Base-by-base conservation (phyloP, 2,113 vertebrate genomes). In the Alexandromys fortis region DNA sequence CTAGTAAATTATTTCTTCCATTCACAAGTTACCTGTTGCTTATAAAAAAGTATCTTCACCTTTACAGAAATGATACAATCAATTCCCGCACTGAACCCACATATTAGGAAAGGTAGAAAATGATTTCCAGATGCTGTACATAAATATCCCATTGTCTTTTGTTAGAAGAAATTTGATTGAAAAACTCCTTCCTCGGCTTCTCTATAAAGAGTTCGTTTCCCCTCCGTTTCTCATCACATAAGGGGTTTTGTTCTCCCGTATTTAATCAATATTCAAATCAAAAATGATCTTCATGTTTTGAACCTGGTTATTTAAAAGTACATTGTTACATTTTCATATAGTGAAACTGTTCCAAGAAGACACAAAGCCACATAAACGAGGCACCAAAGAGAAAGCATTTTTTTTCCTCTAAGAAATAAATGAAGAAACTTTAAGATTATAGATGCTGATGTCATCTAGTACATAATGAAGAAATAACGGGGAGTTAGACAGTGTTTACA, bases 1-100 rank as follows among this genome's bases (percentile, higher is more conserved):
- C 98, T 98, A 98, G 97, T 98, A 98, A 98, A 98, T 98, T 98
- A 97, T 95, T 98, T 94, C 96, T 96, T 97, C 98, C 97, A 98
- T 98, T 98, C 98, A 98, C 97, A 98, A 98, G 98, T 98, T 98
- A 97, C 95, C 96, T 92, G 97, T 98, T 88, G 86, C 95, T 98
- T 96, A 95, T 97, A 97, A 98, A 98, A 98, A 98, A 95, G 65
- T 89, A 92, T 94, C 87, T 95, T 86, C 95, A 89, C 90, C 89
- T 97, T 97, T 96, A 96, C 96, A 95, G 97, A 97, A 97, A 97
- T 97, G 92, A 97, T 97, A 83, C 96, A 94, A 98, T 98, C 72
- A 94, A 96, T 98, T 95, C 52, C 96, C 58, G 73, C 95, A 92
- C 77, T 97, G 95, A 96, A 96, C 5, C n/a, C 97, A 97, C 87